These are phyloP conservation scores for Allygus modestus DNA, from an alignment of 2,888 invertebrate species.

Conservation along the genomic window DNA sequence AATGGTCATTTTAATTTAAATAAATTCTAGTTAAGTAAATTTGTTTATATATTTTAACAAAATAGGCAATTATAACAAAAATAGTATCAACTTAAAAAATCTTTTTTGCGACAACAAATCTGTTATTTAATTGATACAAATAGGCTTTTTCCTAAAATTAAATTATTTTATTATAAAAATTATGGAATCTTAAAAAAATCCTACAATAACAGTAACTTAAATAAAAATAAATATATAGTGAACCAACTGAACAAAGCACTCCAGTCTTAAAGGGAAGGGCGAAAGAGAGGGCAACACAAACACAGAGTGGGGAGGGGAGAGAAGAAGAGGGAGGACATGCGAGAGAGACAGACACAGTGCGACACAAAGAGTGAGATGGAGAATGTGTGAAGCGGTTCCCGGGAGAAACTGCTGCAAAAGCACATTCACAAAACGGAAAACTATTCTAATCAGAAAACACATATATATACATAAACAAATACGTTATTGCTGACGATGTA, in stretches of 20 bases:
- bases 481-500: neutral
- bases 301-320: conserved; percentile 26
- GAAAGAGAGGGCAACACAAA: conserved; percentile 56
- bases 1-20: too few relatives aligned
- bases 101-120: too few relatives aligned
- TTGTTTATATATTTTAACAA: too few relatives aligned
- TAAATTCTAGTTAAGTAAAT: too few relatives aligned
- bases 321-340: neutral
- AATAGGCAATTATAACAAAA: too few relatives aligned
- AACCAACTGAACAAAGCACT: conserved; percentile 64
- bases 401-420: conserved; percentile 11
- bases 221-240: conserved; percentile 55
- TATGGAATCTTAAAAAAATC: too few relatives aligned
- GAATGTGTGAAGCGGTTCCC: neutral
- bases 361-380: conserved; percentile 58
- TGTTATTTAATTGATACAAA: too few relatives aligned
- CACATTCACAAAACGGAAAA: conserved; percentile 16
- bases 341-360: conserved; percentile 58
- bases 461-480: neutral
- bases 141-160: too few relatives aligned
- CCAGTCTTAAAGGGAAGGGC: conserved; percentile 24
- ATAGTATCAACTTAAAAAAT: too few relatives aligned
- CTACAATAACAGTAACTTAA: neutral
- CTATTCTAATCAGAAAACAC: neutral
- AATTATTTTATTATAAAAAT: too few relatives aligned